Evolutionary conservation across 53 echinoderm and acorn worm species (phyloP), one percentile per base, ranked within the genome.

Genomic region (Holothuria leucospilota): DNA sequence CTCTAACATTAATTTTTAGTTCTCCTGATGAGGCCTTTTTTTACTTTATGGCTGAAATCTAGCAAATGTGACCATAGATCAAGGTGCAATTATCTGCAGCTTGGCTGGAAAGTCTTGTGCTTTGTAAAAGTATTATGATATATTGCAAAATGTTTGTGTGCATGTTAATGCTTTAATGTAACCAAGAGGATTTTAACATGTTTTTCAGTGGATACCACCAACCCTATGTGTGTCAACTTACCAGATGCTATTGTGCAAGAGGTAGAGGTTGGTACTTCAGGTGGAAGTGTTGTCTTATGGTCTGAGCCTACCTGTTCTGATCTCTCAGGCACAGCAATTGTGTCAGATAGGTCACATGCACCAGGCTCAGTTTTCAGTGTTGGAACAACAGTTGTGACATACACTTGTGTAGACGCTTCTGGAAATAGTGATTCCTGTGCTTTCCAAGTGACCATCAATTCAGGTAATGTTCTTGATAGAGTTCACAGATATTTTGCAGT

Each of bases 361-460:
- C 86, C 90, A 26, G 84, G 84, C 15, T n/a, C 51, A 26, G 65
- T 84, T 34, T 93, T 93, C 77, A 59, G 73, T 15, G 79, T 90
- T 77, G 90, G 90, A 39, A 60, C 82, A 61, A 93, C 94, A 64
- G 25, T 62, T 8, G 91, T 93, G 20, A 86, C 64, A 29, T 93
- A 86, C 46, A 73, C 66, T 29, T 86, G 86, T 51, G 77, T 70
- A 81, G 94, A 93, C 71, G 67, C 68, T 20, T 27, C 87, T 25
- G 86, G 88, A 8, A 93, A 93, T 26, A 20, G 62, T 12, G 63
- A 81, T 3, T 29, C 67, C 5, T 85, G 84, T 58, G 30, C 60
- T 59, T 89, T 89, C 69, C 53, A 67, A 25, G 67, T 89, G 16
- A 85, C 89, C 25, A 62, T 89, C 59, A 69, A 20, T 46, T 21